phyloP scores from a whole-genome alignment of 2,113 vertebrate genomes.

The Bubalus kerabau region DNA sequence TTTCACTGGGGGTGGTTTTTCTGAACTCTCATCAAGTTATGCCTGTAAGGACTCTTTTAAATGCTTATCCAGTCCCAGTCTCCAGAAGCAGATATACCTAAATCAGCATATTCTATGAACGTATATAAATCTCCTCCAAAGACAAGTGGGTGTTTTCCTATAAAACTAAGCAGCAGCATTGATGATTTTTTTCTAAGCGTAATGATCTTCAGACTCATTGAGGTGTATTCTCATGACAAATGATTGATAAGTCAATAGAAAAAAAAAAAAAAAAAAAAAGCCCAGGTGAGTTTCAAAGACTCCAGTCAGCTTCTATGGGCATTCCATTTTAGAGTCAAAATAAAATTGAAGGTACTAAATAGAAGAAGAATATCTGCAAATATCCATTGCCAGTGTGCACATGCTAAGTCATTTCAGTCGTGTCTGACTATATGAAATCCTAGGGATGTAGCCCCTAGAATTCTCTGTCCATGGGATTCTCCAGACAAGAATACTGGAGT shows the following conservation, averaged over 20 bases:
- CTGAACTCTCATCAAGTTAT: background rate
- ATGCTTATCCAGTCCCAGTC: background rate
- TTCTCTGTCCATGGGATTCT: background rate
- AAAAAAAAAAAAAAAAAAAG: background rate
- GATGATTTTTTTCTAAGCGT: background rate
- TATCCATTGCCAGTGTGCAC: background rate
- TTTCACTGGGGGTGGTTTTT: background rate
- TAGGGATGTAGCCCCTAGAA: background rate
- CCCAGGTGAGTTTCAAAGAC: background rate
- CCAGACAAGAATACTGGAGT: background rate
- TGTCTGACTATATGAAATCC: background rate
- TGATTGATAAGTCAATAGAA: constrained; percentile 9
- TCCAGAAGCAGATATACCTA: background rate
- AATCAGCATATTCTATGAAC: background rate
- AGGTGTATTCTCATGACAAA: background rate
- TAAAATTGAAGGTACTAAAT: background rate
- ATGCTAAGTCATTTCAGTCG: background rate
- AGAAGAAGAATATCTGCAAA: background rate
- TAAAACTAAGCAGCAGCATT: background rate
- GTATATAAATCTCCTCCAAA: background rate
- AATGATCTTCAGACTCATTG: background rate
- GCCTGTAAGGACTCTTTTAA: background rate
- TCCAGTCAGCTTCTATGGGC: background rate
- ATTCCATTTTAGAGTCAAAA: background rate
- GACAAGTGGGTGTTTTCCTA: background rate